Conservation (phyloP, 2,797 vertebrate genomes). For the Poeciliopsis paucimaculata region DNA sequence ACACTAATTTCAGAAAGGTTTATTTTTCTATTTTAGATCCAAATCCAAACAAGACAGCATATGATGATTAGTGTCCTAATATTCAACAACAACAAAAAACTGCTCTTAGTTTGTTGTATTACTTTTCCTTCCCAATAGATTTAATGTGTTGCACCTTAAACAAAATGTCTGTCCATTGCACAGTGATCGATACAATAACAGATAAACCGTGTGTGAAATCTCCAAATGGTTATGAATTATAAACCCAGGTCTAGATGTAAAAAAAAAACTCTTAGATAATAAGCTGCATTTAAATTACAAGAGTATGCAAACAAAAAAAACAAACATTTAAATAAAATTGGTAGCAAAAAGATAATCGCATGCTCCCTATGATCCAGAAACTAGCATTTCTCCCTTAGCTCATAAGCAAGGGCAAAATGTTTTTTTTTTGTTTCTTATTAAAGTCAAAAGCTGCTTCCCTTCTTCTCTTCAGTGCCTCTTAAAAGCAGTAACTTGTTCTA, state of each 20-base stretch:
- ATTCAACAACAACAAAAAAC: slow-evolving; percentile 21
- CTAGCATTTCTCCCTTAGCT: background rate
- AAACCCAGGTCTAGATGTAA: background rate
- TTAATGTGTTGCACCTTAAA: background rate
- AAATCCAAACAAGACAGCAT: slow-evolving; percentile 54
- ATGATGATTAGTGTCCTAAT: slow-evolving; percentile 35
- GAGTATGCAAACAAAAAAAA: background rate
- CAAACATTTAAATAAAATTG: background rate
- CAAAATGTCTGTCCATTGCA: background rate
- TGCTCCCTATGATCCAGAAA: background rate
- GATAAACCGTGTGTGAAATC: background rate
- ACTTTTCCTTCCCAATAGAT: background rate
- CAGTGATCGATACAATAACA: background rate
- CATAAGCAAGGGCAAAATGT: background rate
- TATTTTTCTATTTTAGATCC: slow-evolving; percentile 70
- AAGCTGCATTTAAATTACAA: background rate
- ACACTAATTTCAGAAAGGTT: slow-evolving; percentile 75
- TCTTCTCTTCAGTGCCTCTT: background rate
- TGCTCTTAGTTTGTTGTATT: slow-evolving; percentile 7
- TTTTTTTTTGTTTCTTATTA: background rate
- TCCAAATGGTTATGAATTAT: background rate
- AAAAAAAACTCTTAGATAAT: background rate
- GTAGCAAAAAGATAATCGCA: background rate
- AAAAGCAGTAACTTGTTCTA: slow-evolving; percentile 9
- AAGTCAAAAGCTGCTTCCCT: background rate